Conservation (phyloP, 2,113 vertebrate species). For the Aegithalos caudatus region DNA sequence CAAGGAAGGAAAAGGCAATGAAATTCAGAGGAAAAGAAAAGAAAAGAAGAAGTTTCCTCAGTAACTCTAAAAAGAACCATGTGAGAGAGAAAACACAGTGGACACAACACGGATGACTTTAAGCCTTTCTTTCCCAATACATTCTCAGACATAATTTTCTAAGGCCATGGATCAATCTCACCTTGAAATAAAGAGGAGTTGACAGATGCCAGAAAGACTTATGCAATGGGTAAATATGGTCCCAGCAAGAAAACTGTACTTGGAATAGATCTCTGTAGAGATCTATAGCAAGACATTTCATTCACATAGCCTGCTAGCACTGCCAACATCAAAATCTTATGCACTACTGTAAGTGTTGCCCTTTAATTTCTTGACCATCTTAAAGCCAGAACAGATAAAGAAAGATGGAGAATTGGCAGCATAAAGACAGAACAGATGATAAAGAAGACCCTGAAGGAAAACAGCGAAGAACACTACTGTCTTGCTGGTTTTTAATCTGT, state of each 20-base stretch:
- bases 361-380: background rate
- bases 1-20: background rate
- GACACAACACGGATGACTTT: background rate
- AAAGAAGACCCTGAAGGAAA: background rate
- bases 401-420: background rate
- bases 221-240: background rate
- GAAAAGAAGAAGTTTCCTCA: background rate
- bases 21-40: background rate
- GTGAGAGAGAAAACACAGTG: background rate
- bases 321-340: background rate
- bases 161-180: background rate
- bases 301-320: background rate
- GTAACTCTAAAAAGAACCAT: background rate
- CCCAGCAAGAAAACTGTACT: background rate
- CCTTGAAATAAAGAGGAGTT: background rate
- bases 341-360: background rate
- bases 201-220: background rate
- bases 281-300: background rate
- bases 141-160: background rate
- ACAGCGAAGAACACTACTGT: background rate
- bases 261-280: background rate
- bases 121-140: background rate
- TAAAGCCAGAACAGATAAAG: background rate
- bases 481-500: background rate
- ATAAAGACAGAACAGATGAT: background rate